Percentiles rank a stretch among this genome's conserved stretches.
phyloP scores from a whole-genome alignment of 2,113 vertebrate genomes.

The Scomber scombrus region DNA sequence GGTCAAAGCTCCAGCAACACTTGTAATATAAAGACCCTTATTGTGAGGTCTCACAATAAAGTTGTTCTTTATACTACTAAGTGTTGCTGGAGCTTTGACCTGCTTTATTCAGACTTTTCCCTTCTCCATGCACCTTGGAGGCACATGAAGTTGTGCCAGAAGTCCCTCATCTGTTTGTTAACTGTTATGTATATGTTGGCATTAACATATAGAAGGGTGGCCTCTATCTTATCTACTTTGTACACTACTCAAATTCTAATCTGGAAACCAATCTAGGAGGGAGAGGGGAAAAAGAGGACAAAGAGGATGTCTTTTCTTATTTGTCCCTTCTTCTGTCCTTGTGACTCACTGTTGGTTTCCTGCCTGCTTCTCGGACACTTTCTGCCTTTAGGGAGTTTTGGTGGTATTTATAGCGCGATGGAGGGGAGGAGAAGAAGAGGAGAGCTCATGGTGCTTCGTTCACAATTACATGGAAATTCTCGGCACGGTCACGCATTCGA shows the following conservation, averaged over 20 bases:
- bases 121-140: too few species aligned
- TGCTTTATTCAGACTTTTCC: too few species aligned
- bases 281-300: constrained; percentile 47
- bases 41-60: too few species aligned
- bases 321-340: constrained; percentile 60
- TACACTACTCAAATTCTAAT: not conserved
- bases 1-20: not conserved
- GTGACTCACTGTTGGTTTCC: constrained; percentile 55
- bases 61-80: too few species aligned
- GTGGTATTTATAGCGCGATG: constrained; percentile 73
- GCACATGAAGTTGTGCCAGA: too few species aligned
- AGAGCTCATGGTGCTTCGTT: constrained; percentile 69
- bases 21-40: too few species aligned
- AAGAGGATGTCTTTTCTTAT: constrained; percentile 58
- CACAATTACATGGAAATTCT: constrained; percentile 86
- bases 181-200: not conserved
- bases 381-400: constrained; percentile 66
- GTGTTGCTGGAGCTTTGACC: too few species aligned
- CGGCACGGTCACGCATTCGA: constrained; percentile 78
- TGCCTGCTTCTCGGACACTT: constrained; percentile 40
- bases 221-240: constrained; percentile 3
- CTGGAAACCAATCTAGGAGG: constrained; percentile 43
- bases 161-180: not conserved
- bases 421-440: constrained; percentile 57
- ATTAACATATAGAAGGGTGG: constrained; percentile 3